A percentile compares a stretch with the other conserved stretches of the same genome.
phyloP scores from a whole-genome alignment of 2,797 vertebrate genomes.

The Phataginus tricuspis region DNA sequence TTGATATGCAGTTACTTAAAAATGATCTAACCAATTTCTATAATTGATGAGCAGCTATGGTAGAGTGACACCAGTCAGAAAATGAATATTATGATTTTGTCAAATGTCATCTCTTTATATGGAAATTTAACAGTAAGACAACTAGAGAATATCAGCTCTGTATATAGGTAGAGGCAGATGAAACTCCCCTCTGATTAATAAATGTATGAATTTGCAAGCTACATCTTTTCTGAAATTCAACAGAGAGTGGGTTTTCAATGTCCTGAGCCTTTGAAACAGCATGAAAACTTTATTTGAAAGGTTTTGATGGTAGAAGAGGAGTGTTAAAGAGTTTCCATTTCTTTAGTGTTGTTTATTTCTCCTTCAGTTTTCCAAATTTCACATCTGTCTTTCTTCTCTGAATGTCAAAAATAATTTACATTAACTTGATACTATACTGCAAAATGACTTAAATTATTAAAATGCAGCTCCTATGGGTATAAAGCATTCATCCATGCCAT shows the following conservation, averaged over 20 bases:
- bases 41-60: background rate
- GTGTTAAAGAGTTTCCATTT: conserved; percentile 7
- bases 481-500: background rate
- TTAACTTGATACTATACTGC: background rate
- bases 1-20: background rate
- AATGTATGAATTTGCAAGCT: background rate
- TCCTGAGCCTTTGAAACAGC: background rate
- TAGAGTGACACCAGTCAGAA: background rate
- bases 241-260: background rate
- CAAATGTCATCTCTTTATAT: background rate
- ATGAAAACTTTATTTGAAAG: conserved; percentile 3
- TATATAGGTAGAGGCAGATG: background rate
- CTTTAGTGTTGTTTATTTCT: background rate
- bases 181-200: background rate
- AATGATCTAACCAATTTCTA: background rate
- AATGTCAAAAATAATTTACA: conserved; percentile 49
- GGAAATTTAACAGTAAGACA: background rate
- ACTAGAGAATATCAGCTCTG: background rate
- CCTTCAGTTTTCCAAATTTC: background rate
- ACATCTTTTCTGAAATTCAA: conserved; percentile 6
- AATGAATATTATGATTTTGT: background rate
- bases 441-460: conserved; percentile 63
- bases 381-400: background rate
- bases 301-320: background rate
- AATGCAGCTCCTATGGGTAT: background rate